Conservation (phyloP, 2,888 invertebrate genomes). For the Serrognathus titanus region DNA sequence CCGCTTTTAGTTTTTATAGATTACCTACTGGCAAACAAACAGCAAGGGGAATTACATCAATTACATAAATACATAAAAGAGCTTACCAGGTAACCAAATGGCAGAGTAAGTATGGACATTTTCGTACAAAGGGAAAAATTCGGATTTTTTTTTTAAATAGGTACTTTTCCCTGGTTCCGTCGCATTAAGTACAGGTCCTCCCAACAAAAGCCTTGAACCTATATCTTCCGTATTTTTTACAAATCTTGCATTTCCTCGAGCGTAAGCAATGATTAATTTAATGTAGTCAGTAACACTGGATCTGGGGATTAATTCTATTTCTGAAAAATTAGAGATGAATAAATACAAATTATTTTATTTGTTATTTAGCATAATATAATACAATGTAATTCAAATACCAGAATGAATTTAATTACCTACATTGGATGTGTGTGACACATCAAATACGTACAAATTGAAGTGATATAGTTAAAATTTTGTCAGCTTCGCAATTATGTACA, state of each 20-base stretch:
- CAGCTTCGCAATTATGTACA: too few relatives aligned
- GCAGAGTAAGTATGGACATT: constrained; percentile 63
- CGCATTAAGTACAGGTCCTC: constrained; percentile 50
- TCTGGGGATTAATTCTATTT: constrained; percentile 15
- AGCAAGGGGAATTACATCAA: too few relatives aligned
- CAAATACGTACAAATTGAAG: too few relatives aligned
- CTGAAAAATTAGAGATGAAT: constrained; percentile 4
- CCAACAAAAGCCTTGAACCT: constrained; percentile 50
- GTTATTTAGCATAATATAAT: too few relatives aligned
- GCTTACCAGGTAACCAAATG: constrained; percentile 63
- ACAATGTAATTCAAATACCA: too few relatives aligned
- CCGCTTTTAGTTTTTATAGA: too few relatives aligned
- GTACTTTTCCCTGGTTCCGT: constrained; percentile 45
- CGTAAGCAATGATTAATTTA: constrained; percentile 29
- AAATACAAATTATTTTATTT: not conserved
- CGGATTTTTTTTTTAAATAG: constrained; percentile 29
- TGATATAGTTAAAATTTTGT: too few relatives aligned
- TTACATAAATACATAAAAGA: too few relatives aligned
- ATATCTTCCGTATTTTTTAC: constrained; percentile 44
- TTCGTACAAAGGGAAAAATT: constrained; percentile 32
- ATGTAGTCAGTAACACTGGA: too few relatives aligned
- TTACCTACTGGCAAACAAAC: too few relatives aligned
- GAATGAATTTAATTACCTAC: too few relatives aligned
- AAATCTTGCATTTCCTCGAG: constrained; percentile 44
- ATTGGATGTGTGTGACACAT: too few relatives aligned